Base-by-base conservation (phyloP, 2,888 invertebrate genomes). In the Hedya salicella region DNA sequence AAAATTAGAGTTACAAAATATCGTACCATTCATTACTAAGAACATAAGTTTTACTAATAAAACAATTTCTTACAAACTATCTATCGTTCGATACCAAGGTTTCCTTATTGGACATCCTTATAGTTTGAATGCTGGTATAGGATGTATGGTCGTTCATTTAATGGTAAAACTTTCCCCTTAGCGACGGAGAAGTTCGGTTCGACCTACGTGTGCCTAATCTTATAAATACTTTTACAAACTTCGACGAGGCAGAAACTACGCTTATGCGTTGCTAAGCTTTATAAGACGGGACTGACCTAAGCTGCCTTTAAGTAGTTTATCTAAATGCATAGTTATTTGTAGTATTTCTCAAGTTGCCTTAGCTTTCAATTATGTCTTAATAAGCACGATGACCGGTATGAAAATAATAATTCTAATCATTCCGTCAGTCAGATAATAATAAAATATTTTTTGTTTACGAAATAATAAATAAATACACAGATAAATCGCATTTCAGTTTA, bases 131-230 rank as follows among this genome's bases (percentile, higher is more conserved):
- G 4, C 1, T 21, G 0, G 13, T 4, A 9, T 11, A 19, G 17
- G 46, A 46, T 44, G 17, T 17, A 17, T 21, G 19, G 19, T 9
- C 17, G 14, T 21, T 60, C 16, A 25, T 60, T 61, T 61, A 61
- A 30, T 17, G 30, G 61, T 1, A 19, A 44, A 61, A 61, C 52
- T 61, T 61, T 32, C n/a, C 25, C n/a, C 61, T 50, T 25, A 30
- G 17, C 17, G n/a, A 19, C 36, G 49, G 61, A 40, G 14, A 52
- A 52, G 42, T 61, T 61, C 3, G 40, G 39, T 50, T 49, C 25
- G 30, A 5, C 32, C 61, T 14, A 52, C 50, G 16, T 30, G 11
- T 6, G 3, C 30, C 61, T 40, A 61, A 52, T 61, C 42, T 32
- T 16, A 30, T 61, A 44, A 61, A 61, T 52, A 61, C 17, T 40